phyloP scores from a whole-genome alignment of 2,797 vertebrate genomes.

The Nannoperca australis region DNA sequence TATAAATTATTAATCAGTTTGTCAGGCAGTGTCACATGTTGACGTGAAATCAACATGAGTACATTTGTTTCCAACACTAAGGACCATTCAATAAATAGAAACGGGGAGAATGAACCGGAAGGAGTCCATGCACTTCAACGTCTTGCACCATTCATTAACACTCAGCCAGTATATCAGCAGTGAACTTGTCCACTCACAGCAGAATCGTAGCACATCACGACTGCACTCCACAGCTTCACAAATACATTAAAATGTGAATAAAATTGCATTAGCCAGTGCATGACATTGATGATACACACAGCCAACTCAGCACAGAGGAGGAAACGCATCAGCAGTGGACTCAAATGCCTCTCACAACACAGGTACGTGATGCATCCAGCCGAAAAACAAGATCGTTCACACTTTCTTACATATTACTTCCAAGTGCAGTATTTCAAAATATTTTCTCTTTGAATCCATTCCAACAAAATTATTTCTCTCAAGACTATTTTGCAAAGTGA shows the following conservation, averaged over 20 bases:
- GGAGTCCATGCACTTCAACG: conserved; percentile 17
- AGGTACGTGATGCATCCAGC: conserved; percentile 7
- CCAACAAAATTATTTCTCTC: neutral
- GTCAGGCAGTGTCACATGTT: conserved; percentile 12
- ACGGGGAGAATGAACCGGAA: conserved; percentile 23
- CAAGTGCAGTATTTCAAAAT: neutral
- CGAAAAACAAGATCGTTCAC: conserved; percentile 37
- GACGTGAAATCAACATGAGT: conserved; percentile 25
- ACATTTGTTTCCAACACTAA: conserved; percentile 36
- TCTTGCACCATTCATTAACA: conserved; percentile 20
- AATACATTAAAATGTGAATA: neutral
- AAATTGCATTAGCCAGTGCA: neutral
- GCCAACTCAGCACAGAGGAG: conserved; percentile 5
- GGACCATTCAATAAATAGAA: conserved; percentile 46
- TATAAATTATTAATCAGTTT: conserved; percentile 37
- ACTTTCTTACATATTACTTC: conserved; percentile 7
- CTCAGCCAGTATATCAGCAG: conserved; percentile 4
- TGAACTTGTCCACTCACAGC: conserved; percentile 3
- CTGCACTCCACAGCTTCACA: conserved; percentile 10
- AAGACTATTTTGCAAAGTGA: neutral
- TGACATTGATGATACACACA: neutral
- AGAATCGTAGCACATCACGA: neutral
- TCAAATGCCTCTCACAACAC: conserved; percentile 19
- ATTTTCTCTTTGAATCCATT: conserved; percentile 2
- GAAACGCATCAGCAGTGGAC: neutral